Base-by-base conservation (phyloP, 2,888 invertebrate species). In the Branchipolynoe longqiensis region DNA sequence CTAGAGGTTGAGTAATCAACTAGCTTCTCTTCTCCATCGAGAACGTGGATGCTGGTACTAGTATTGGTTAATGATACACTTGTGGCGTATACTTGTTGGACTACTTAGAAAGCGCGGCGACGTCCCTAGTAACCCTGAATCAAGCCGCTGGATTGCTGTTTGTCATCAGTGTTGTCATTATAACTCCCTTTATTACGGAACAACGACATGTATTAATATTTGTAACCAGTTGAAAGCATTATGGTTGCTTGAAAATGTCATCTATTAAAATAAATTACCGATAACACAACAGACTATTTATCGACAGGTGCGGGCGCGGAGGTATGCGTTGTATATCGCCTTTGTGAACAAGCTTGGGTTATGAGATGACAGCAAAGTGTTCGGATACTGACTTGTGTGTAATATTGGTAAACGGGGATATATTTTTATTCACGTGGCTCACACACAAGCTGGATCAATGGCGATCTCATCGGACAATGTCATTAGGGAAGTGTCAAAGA, bases 401-500 rank as follows among this genome's bases (percentile, higher is more conserved):
- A 41, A 48, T 78, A 54, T 78, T 54, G 48, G 41, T 78, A 48
- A 31, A 31, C 31, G 54, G 41, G 78, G 69, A 69, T 69, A 12
- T 36, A 69, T 69, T 38, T 4, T 31, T 62, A 31, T 28, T 31
- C 62, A 12, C 25, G 1, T 54, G 14, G 1, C 6, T 0, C 25
- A 41, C 54, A 22, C 6, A 78, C 25, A 1, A 12, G 25, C 22
- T 22, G 56, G 18, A 14, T 8, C 59, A 62, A 69, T 69, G 69
- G 48, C 64, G 3, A 59, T 84, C 74, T 84, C 84, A 40, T 84
- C 84, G 2, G 74, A 84, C 33, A 33, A 84, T 40, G 78, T 84
- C 25, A 84, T 84, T 22, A 84, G 58, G 78, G 33, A 62, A 8
- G 84, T 84, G 58, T 84, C 84, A 12, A 84, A 84, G 78, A 78